Conservation (phyloP, 1,140 invertebrate species). For the Temnothorax curvispinosus region DNA sequence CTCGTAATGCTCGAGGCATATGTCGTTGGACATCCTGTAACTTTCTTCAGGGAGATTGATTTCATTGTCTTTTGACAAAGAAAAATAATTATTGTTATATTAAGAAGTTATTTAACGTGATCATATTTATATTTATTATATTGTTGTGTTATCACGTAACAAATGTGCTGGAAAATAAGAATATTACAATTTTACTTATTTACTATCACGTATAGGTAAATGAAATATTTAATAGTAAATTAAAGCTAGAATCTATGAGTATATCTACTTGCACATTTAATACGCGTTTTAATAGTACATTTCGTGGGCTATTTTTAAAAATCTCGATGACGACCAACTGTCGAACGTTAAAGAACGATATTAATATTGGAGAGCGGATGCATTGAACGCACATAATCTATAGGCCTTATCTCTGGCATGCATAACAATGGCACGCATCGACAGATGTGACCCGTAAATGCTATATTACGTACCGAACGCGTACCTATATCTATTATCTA, state of each 20-base stretch:
- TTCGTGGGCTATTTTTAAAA: not conserved
- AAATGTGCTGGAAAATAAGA: not conserved
- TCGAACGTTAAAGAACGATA: constrained; percentile 19
- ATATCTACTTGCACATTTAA: not conserved
- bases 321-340: not conserved
- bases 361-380: constrained; percentile 4
- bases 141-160: not conserved
- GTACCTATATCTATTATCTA: constrained; percentile 40
- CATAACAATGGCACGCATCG: constrained; percentile 31
- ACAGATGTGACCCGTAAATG: constrained; percentile 64
- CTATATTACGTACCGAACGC: constrained; percentile 51
- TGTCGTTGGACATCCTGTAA: constrained; percentile 9
- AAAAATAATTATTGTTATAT: not conserved
- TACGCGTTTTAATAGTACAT: not conserved
- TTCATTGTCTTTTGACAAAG: not conserved
- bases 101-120: not conserved
- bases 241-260: not conserved
- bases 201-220: not conserved
- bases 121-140: not conserved
- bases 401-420: constrained; percentile 49
- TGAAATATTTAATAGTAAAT: not conserved
- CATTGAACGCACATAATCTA: constrained; percentile 44
- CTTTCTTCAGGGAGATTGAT: not conserved
- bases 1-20: constrained; percentile 34
- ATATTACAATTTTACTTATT: not conserved